Evolutionary conservation across 2,113 vertebrate genomes (phyloP), one percentile per base, ranked within the genome.

Genomic region (Etheostoma cragini): DNA sequence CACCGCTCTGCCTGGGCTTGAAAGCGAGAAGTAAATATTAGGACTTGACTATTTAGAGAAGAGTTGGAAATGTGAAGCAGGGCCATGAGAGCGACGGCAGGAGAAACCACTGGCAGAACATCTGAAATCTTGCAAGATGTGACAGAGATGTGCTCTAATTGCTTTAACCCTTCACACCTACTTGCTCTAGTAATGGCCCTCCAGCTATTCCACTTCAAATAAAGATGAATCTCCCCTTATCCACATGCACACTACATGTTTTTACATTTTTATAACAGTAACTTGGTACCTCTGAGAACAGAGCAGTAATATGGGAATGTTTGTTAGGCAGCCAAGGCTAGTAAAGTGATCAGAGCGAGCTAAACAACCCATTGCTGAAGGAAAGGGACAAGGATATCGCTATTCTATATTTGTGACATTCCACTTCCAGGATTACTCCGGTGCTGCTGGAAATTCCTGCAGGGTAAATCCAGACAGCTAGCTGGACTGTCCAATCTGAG

Each of bases 11-110:
- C 86, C 90, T 69, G 8, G 61, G 73, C 88, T 87, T 90, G 88
- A 90, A 93, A 90, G 78, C 61, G 22, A 84, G 91, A 92, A 89
- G 93, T 92, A 94, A 95, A 95, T 94, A 94, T 94, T 95, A 93
- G 88, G 89, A 93, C 87, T 85, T 84, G 84, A 80, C 78, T 86
- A 90, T 93, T 92, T 89, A 90, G 91, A 94, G 89, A 69, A 75
- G 80, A 78, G 76, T 49, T 90, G 88, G 88, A 81, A 93, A 93
- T 73, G 83, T 87, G 87, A 78, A 70, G 83, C 65, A 80, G 81
- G 87, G 88, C 84, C 88, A 84, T 14, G 61, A 86, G 68, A 56
- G 87, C 89, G 85, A 78, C 74, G 85, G 80, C 46, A 8, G 86
- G 80, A 86, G 68, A 66, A 70, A 53, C 50, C 50, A 81, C 53